Conservation (phyloP, 2,888 invertebrate species). For the Cheilosia pagana region DNA sequence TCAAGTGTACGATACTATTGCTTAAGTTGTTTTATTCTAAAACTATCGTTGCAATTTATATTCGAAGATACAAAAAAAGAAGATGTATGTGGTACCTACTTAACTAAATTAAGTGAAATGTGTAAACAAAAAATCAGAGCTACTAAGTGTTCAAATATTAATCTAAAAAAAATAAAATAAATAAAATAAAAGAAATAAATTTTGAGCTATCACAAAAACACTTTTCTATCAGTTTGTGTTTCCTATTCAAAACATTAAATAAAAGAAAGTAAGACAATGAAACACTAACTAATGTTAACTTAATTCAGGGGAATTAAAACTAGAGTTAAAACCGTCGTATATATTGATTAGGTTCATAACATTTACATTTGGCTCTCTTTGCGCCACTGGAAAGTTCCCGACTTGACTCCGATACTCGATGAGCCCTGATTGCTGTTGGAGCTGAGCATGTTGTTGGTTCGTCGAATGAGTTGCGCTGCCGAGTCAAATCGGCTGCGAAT, state of each 20-base stretch:
- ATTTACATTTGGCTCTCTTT: slow-evolving; percentile 84
- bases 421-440: slow-evolving; percentile 83
- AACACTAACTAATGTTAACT: slow-evolving; percentile 32
- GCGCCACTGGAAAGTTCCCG: slow-evolving; percentile 84
- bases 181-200: slow-evolving; percentile 41
- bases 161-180: slow-evolving; percentile 52
- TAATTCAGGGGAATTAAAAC: slow-evolving; percentile 47
- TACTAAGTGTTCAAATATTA: slow-evolving; percentile 51
- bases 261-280: slow-evolving; percentile 59
- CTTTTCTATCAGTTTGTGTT: slow-evolving; percentile 64
- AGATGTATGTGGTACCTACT: slow-evolving; percentile 2
- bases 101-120: slow-evolving; percentile 57
- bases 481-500: slow-evolving; percentile 85
- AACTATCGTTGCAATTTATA: slow-evolving; percentile 39
- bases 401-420: slow-evolving; percentile 84
- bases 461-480: slow-evolving; percentile 83
- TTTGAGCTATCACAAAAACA: slow-evolving; percentile 75
- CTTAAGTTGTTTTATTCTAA: slow-evolving; percentile 28
- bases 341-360: slow-evolving; percentile 38
- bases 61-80: slow-evolving; percentile 24
- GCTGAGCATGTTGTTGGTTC: slow-evolving; percentile 83
- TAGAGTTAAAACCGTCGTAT: slow-evolving; percentile 58
- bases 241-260: slow-evolving; percentile 70
- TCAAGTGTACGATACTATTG: slow-evolving; percentile 28
- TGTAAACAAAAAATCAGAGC: slow-evolving; percentile 26